Percentiles rank a stretch among this genome's conserved stretches.
These are phyloP conservation scores for Toxostoma redivivum DNA, from an alignment of 2,113 vertebrate species.

Conservation along the genomic window DNA sequence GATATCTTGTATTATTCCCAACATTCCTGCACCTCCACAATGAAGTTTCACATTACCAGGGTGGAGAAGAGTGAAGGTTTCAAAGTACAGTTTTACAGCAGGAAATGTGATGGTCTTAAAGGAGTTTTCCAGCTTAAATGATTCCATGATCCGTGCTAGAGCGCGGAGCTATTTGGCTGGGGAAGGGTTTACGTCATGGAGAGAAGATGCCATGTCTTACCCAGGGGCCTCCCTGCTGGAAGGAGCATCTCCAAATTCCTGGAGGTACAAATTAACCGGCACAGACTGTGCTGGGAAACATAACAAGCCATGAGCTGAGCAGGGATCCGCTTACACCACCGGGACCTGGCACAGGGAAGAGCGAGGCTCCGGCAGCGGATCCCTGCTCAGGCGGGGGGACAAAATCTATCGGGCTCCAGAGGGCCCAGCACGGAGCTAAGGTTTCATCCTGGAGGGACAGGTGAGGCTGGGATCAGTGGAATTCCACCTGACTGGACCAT, in stretches of 20 bases:
- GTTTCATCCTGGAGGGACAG: conserved; percentile 7
- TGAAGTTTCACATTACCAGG: accelerated
- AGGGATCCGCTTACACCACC: conserved; percentile 1
- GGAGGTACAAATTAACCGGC: conserved; percentile 23
- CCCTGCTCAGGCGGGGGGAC: background rate
- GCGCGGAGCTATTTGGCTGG: background rate
- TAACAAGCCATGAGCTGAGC: conserved; percentile 9
- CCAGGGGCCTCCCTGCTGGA: conserved; percentile 53
- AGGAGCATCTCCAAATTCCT: conserved; percentile 54
- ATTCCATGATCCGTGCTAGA: accelerated
- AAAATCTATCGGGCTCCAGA: background rate
- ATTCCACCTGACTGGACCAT: background rate
- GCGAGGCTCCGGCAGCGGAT: background rate
- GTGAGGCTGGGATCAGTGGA: background rate
- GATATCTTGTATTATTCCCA: accelerated
- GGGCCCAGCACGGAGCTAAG: background rate
- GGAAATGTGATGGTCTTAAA: background rate
- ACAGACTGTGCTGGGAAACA: conserved; percentile 46
- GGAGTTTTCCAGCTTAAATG: background rate
- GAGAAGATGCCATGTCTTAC: background rate
- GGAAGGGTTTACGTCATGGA: background rate
- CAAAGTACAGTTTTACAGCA: background rate
- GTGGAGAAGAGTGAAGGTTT: background rate
- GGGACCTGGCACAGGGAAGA: background rate
- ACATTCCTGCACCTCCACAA: accelerated